phyloP scores from a whole-genome alignment of 2,888 invertebrate species.

The Ichneumoninae sp. region DNA sequence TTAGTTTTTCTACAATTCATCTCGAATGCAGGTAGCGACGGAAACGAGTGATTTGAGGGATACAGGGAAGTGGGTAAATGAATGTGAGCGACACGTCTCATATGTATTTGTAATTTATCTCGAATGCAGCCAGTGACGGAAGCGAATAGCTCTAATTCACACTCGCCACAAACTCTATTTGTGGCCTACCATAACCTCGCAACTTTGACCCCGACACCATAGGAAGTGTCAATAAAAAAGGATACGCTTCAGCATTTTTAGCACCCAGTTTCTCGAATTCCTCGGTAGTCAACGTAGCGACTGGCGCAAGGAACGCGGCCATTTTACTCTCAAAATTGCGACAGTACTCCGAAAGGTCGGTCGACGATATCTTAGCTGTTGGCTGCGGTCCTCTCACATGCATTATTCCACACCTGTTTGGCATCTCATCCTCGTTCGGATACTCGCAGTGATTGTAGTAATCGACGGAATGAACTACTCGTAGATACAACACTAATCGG shows the following conservation, averaged over 20 bases:
- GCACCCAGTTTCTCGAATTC: slow-evolving; percentile 94
- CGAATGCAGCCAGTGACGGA: not conserved
- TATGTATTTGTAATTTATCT: too few relatives aligned
- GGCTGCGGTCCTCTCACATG: slow-evolving; percentile 97
- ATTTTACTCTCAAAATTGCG: slow-evolving; percentile 96
- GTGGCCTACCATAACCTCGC: not conserved
- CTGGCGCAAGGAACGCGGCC: slow-evolving; percentile 93
- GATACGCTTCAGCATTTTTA: slow-evolving; percentile 89
- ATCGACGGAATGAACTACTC: slow-evolving; percentile 99
- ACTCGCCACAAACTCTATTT: not conserved
- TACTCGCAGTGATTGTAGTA: slow-evolving; percentile 99
- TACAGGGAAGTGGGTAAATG: too few relatives aligned
- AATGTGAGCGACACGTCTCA: too few relatives aligned
- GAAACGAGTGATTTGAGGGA: too few relatives aligned
- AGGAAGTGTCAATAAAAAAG: slow-evolving; percentile 70
- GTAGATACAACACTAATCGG: slow-evolving; percentile 95
- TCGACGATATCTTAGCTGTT: slow-evolving; percentile 90
- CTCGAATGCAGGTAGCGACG: too few relatives aligned
- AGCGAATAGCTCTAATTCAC: not conserved
- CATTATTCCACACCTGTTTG: slow-evolving; percentile 99
- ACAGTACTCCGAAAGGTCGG: slow-evolving; percentile 91
- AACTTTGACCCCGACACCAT: not conserved
- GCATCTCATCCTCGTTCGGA: slow-evolving; percentile 99
- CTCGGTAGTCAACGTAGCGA: slow-evolving; percentile 89
- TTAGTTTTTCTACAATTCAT: too few relatives aligned